Evolutionary conservation across 2,113 vertebrate genomes (phyloP).

Genomic region (Microtus montanus): DNA sequence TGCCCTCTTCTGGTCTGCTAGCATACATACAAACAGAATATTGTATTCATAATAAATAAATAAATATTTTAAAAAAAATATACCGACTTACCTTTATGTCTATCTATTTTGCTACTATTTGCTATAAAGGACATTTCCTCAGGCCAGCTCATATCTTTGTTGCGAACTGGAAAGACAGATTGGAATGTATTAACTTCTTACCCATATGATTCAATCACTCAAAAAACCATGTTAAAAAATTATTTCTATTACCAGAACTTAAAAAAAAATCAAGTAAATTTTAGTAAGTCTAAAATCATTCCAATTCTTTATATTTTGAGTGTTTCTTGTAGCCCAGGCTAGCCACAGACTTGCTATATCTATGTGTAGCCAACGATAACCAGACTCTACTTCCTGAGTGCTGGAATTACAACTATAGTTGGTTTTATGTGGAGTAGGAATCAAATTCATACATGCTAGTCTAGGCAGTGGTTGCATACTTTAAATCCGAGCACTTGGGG

Average conservation of each 20-base stretch:
- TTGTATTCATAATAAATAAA: too few relatives aligned
- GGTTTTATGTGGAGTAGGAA: neutral
- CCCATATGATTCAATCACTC: conserved; percentile 2
- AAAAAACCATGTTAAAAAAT: neutral
- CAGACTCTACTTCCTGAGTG: neutral
- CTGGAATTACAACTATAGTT: neutral
- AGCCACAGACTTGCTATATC: neutral
- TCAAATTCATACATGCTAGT: neutral
- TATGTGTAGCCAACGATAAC: neutral
- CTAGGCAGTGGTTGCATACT: neutral
- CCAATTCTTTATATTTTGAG: neutral
- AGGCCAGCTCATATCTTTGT: conserved; percentile 99
- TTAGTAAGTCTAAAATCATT: conserved; percentile 47
- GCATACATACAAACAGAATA: too few relatives aligned
- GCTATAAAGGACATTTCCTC: conserved; percentile 99
- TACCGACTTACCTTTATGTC: conserved; percentile 93
- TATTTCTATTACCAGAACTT: conserved; percentile 62
- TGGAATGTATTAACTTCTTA: conserved; percentile 53
- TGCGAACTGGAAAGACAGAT: conserved; percentile 90
- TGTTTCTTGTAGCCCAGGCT: neutral
- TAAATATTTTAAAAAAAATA: neutral
- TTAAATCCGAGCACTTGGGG: neutral
- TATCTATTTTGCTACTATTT: conserved; percentile 99
- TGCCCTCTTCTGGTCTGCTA: too few relatives aligned
- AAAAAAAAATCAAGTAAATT: conserved; percentile 35